These are phyloP conservation scores for Noctua pronuba DNA, from an alignment of 2,888 invertebrate species.

Conservation along the genomic window DNA sequence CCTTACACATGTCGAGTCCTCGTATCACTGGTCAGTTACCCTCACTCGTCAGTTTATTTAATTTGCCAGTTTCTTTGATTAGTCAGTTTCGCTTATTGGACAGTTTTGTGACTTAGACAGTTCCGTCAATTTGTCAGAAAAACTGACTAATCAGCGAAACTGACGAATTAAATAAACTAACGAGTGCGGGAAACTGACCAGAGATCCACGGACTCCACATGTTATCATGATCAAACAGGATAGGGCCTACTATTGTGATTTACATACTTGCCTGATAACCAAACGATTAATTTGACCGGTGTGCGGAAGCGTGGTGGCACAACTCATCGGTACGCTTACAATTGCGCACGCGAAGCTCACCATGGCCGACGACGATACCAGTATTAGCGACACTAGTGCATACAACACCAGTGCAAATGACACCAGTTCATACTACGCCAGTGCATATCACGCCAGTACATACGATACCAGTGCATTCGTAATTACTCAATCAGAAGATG, in stretches of 20 bases:
- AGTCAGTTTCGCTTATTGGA: neutral
- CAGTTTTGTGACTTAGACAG: too few relatives aligned
- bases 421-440: neutral
- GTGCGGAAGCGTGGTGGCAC: neutral
- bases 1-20: neutral
- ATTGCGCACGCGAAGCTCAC: neutral
- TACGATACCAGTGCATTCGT: neutral
- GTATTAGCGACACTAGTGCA: neutral
- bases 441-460: constrained; percentile 10
- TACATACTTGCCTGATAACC: constrained; percentile 18
- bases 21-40: neutral
- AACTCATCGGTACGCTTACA: neutral
- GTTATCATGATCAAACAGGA: neutral
- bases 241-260: neutral
- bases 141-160: neutral
- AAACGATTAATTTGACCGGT: neutral
- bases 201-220: neutral
- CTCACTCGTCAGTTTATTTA: neutral
- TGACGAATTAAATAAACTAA: neutral
- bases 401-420: neutral
- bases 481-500: neutral
- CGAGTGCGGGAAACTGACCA: neutral
- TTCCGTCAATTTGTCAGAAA: too few relatives aligned
- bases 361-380: neutral
- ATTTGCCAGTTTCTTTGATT: neutral